These are phyloP conservation scores for Mylabris sibirica DNA, from an alignment of 2,888 invertebrate genomes.

Conservation along the genomic window DNA sequence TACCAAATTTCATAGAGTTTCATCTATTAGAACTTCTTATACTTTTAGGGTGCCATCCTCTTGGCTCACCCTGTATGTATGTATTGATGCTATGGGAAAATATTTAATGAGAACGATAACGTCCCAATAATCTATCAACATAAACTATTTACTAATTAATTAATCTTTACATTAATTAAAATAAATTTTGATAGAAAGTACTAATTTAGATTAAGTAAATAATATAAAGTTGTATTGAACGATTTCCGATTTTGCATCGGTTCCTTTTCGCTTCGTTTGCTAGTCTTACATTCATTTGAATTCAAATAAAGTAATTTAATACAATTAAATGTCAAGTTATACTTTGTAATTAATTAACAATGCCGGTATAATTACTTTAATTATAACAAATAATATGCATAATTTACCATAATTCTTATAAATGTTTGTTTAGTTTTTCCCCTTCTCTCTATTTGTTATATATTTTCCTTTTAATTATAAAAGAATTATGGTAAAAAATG, in stretches of 20 bases:
- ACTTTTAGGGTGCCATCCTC: too few species aligned
- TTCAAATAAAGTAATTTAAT: background rate
- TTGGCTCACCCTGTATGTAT: too few species aligned
- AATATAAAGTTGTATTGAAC: background rate
- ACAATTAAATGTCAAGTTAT: constrained; percentile 3
- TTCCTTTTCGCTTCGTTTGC: background rate
- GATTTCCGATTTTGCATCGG: background rate
- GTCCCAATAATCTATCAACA: background rate
- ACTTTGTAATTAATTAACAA: constrained; percentile 10
- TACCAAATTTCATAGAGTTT: too few species aligned
- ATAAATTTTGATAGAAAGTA: background rate
- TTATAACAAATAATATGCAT: background rate
- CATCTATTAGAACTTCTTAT: too few species aligned
- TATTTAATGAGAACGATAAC: background rate
- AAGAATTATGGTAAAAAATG: too few species aligned
- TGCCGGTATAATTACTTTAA: background rate
- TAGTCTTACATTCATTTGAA: background rate
- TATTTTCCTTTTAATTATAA: too few species aligned
- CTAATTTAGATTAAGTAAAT: background rate
- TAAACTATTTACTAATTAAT: background rate
- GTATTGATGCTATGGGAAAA: too few species aligned
- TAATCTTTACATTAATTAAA: background rate
- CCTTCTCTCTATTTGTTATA: background rate
- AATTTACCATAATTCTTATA: background rate
- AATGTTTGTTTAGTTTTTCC: background rate